These are phyloP conservation scores for Amia ocellicauda DNA, from an alignment of 2,113 vertebrate genomes.

Conservation along the genomic window DNA sequence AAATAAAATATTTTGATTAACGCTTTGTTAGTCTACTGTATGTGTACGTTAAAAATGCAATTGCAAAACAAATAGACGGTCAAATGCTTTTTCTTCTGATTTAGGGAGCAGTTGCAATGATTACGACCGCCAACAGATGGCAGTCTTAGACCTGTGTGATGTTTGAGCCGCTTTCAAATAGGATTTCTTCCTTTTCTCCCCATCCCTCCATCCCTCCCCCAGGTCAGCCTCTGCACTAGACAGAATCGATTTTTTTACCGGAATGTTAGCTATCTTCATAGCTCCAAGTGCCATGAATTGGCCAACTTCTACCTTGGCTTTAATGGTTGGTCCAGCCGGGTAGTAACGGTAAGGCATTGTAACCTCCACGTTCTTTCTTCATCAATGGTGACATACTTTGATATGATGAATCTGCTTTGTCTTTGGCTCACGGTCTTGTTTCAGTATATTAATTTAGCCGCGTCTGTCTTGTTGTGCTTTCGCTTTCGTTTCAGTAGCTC, in stretches of 20 bases:
- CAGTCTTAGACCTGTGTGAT: background rate
- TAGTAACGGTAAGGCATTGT: constrained; percentile 59
- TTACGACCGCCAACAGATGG: background rate
- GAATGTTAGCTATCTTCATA: background rate
- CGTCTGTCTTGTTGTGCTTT: background rate
- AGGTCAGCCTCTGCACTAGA: background rate
- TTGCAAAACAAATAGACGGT: too few species aligned
- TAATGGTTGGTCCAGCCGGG: constrained; percentile 67
- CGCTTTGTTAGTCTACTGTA: too few species aligned
- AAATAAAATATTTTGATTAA: too few species aligned
- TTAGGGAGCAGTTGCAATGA: background rate
- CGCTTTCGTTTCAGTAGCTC: constrained; percentile 43
- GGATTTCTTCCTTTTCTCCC: background rate
- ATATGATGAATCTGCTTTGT: too few species aligned
- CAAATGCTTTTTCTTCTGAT: too few species aligned
- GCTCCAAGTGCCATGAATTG: constrained; percentile 58
- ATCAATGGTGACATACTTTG: too few species aligned
- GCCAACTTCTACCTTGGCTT: constrained; percentile 70
- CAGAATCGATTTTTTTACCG: background rate
- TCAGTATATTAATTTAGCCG: too few species aligned
- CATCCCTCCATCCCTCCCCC: background rate
- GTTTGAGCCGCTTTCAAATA: background rate
- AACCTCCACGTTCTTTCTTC: too few species aligned
- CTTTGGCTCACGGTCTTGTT: too few species aligned
- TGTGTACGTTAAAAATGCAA: too few species aligned